Conservation (phyloP, 2,113 vertebrate species). For the Serilophus lunatus region DNA sequence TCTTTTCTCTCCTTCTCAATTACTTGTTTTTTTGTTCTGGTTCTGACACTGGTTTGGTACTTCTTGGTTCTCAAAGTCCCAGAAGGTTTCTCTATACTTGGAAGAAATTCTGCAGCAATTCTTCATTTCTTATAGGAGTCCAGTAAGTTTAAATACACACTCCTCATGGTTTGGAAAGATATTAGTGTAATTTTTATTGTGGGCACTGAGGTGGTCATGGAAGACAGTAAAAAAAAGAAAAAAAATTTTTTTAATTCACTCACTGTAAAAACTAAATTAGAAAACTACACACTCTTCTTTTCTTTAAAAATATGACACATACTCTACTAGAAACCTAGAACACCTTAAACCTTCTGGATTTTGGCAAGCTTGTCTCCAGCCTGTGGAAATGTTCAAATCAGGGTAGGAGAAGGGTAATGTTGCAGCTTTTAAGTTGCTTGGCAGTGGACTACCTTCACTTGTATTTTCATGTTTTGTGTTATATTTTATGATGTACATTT, state of each 20-base stretch:
- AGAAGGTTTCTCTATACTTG: neutral
- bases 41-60: neutral
- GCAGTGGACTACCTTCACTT: neutral
- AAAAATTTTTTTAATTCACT: neutral
- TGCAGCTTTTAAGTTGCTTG: neutral
- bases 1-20: neutral
- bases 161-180: neutral
- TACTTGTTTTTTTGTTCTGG: neutral
- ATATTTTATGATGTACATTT: neutral
- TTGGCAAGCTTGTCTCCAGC: neutral
- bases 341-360: neutral
- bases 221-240: no score
- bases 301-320: neutral
- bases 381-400: neutral
- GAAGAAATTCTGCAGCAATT: neutral
- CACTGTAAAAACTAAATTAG: neutral
- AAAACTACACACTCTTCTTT: neutral
- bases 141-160: neutral
- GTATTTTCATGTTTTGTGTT: neutral
- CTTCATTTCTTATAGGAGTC: neutral
- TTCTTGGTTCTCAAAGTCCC: neutral
- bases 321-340: neutral
- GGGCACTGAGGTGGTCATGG: no score
- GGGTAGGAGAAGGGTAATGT: neutral
- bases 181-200: neutral